Evolutionary conservation across 2,888 invertebrate species (phyloP), one percentile per base, ranked within the genome.

Genomic region (Caenorhabditis parvicauda): DNA sequence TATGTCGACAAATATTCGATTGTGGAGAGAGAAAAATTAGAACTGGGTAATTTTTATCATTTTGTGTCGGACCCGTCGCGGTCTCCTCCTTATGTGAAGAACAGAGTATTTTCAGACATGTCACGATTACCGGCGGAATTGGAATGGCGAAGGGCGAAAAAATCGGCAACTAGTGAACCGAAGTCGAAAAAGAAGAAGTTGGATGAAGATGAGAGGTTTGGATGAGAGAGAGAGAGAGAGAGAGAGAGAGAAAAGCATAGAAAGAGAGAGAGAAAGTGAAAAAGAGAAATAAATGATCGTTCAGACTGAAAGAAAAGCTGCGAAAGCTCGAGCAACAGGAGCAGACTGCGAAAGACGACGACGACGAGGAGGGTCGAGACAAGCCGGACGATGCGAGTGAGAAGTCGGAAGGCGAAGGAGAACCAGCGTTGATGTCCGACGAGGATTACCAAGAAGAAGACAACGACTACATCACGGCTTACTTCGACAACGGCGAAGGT

Each of bases 401-500:
- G 42, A 62, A 67, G 27, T 58, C 59, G 7, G 66, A 61, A n/a
- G 46, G 42, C 1, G 62, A 59, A 17, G 64, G 62, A 28, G 51
- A 48, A 4, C 63, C 64, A 35, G 56, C 61, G 35, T 51, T 54
- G 14, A 12, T 67, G 24, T 76, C 77, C 5, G 77, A 78, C 42
- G 76, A 79, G 17, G 78, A 79, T 38, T 68, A 76, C 43, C 59
- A 60, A 29, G 76, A 76, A 55, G 79, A 79, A 49, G 79, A 76
- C 46, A 80, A 79, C 59, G 79, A 79, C 52, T 79, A 79, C 61
- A 68, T 77, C 37, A 64, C 69, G 25, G 68, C 54, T 35, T 80
- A 80, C 62, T 80, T 80, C 43, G 80, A 80, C 64, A 79, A 78
- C 51, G 80, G 80, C 45, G 80, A 80, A 46, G 73, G 65, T 27